Base-by-base conservation (phyloP, 2,113 vertebrate genomes). In the Chunga burmeisteri region DNA sequence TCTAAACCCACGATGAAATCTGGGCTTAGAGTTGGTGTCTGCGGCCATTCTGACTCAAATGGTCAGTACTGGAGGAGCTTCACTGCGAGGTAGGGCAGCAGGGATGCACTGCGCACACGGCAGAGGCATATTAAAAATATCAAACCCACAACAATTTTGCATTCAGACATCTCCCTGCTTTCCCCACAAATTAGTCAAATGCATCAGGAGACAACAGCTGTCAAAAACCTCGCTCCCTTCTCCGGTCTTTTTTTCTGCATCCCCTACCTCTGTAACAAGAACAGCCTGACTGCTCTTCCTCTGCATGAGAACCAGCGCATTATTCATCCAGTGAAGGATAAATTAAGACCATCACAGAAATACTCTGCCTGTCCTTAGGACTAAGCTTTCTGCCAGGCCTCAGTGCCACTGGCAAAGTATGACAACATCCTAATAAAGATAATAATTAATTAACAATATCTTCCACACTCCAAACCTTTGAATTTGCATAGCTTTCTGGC, bases 331-430 rank as follows among this genome's bases (percentile, higher is more conserved):
- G 66, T 0, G 1, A 52, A 92, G 53, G 83, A 68, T 50, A 80
- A 95, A 92, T 89, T 68, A 84, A 88, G 53, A 53, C 32, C 52
- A 46, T 81, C 36, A 53, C 53, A 46, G 46, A 90, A 94, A 78
- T 36, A 15, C 27, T 67, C 56, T 68, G 56, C 80, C 59, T 83
- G 66, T 62, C 86, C 0, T 0, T 27, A 71, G 65, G 80, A 65
- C 80, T 67, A 27, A 84, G 49, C 73, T 79, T 38, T 50, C 72
- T 91, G 94, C 70, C 88, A 94, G 94, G 81, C 77, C 70, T 94
- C 83, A 65, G 56, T 6, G 4, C 38, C 61, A 18, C 68, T 56
- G 80, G 83, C 77, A 95, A 90, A 92, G 65, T 67, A 38, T 30
- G 81, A 85, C 77, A 87, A 32, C 56, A 85, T 87, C 89, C 66